A percentile compares a stretch with the other conserved stretches of the same genome.
Conservation (phyloP, 2,888 invertebrate genomes). For the Tachystola acroxantha region DNA sequence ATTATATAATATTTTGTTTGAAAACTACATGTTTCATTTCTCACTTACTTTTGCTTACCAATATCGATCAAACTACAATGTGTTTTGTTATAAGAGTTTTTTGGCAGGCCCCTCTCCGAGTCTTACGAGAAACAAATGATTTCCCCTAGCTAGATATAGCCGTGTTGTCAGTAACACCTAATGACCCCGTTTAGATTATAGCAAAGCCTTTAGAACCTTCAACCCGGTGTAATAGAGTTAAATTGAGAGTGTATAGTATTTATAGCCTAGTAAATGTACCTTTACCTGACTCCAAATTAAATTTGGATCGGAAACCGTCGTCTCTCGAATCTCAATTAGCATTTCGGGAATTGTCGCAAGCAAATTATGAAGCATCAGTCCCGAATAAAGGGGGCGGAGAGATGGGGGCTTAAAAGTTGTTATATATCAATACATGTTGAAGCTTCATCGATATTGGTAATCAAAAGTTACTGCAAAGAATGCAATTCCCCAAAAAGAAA, state of each 20-base stretch:
- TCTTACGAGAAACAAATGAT: conserved; percentile 2
- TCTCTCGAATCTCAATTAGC: neutral
- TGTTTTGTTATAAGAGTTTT: too few relatives aligned
- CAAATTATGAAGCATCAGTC: neutral
- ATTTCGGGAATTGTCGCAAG: conserved; percentile 1
- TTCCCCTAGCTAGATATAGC: conserved; percentile 6
- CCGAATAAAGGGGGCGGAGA: too few relatives aligned
- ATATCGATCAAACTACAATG: too few relatives aligned
- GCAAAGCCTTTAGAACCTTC: conserved; percentile 29
- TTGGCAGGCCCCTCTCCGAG: too few relatives aligned
- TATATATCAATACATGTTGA: too few relatives aligned
- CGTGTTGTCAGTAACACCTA: conserved; percentile 11
- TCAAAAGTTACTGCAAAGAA: too few relatives aligned
- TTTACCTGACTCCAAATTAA: conserved; percentile 4
- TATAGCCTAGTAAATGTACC: conserved; percentile 6
- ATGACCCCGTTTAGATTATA: conserved; percentile 23
- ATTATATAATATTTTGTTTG: too few relatives aligned
- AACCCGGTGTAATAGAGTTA: conserved; percentile 16
- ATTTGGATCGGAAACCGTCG: conserved; percentile 1
- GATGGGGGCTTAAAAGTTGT: too few relatives aligned
- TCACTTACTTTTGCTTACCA: too few relatives aligned
- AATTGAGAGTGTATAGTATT: conserved; percentile 4
- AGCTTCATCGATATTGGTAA: too few relatives aligned
- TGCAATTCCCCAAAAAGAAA: too few relatives aligned
- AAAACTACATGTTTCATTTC: too few relatives aligned